Conservation (phyloP, 2,113 vertebrate species). For the Eidolon helvum region DNA sequence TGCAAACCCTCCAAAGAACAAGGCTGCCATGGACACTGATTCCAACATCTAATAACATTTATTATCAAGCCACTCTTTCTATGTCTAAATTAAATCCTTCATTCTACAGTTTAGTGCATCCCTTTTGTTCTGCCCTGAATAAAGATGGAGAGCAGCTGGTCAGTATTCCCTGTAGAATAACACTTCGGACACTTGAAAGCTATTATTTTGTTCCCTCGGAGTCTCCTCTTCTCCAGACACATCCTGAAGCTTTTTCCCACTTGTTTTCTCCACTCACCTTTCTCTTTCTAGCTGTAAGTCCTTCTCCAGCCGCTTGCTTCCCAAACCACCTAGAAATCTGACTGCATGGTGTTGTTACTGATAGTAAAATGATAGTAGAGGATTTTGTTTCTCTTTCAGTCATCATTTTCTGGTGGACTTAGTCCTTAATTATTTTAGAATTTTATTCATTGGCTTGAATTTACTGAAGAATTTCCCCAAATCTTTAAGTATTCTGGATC, state of each 20-base stretch:
- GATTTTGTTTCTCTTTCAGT: background rate
- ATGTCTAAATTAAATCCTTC: conserved; percentile 58
- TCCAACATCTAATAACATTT: background rate
- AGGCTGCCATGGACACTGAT: background rate
- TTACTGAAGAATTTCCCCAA: background rate
- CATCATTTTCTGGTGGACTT: background rate
- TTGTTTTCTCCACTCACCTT: conserved; percentile 25
- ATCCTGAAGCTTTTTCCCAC: conserved; percentile 1
- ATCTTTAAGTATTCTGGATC: background rate
- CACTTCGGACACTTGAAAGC: conserved; percentile 47
- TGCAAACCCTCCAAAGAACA: background rate
- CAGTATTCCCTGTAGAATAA: conserved; percentile 57
- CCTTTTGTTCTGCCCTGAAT: conserved; percentile 61
- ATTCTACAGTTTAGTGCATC: conserved; percentile 35
- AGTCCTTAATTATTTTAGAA: background rate
- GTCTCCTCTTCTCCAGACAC: conserved; percentile 11
- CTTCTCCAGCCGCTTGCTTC: conserved; percentile 35
- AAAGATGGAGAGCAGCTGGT: conserved; percentile 65
- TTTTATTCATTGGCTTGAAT: conserved; percentile 3
- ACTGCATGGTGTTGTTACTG: background rate
- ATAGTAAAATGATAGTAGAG: background rate
- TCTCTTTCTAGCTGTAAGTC: background rate
- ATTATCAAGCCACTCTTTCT: conserved; percentile 24
- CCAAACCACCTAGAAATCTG: conserved; percentile 29
- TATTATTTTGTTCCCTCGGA: conserved; percentile 63